Evolutionary conservation across 2,888 invertebrate genomes (phyloP), one percentile per base, ranked within the genome.

Genomic region (Hypena proboscidalis): DNA sequence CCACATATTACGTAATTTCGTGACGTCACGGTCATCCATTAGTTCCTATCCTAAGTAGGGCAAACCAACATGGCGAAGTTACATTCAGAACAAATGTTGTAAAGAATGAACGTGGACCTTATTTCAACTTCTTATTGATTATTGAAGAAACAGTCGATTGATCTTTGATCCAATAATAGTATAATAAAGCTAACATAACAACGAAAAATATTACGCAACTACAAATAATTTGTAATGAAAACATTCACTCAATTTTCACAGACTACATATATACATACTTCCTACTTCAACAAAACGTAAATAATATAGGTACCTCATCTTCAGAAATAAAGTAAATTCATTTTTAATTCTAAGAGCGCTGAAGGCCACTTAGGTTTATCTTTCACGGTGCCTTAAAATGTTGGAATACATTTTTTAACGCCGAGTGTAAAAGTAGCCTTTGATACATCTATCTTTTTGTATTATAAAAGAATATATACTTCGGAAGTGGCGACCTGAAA

Each of bases 361-460:
- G 38, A 9, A 56, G 51, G 35, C 52, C 49, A 59, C 61, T 62
- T 58, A 59, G 29, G 32, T 36, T 8, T 34, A 58, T 58, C 62
- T 58, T 57, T 67, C 62, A 51, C 19, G 62, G 32, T 57, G 35
- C 43, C 25, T 58, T 42, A 30, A 59, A 69, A 58, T 33, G 50
- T 49, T 54, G 43, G 41, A 49, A 53, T 41, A 41, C 35, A 47
- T 57, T 62, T 61, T 48, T 59, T 64, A 54, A 43, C 58, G 52
- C 48, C 37, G n/a, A 23, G 10, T 4, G 30, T 47, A 36, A 44
- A 52, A 63, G 45, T 39, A 11, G 32, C 41, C 22, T 53, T 15
- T 19, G 33, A 22, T 41, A 44, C 27, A 36, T 48, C 32, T 31
- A 26, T 29, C 36, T 21, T 26, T 49, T 62, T 57, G 47, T 65